Percentiles rank a stretch among this genome's conserved stretches.
Evolutionary conservation across 1,140 invertebrate species (phyloP).

Genomic region (Fopius arisanus): DNA sequence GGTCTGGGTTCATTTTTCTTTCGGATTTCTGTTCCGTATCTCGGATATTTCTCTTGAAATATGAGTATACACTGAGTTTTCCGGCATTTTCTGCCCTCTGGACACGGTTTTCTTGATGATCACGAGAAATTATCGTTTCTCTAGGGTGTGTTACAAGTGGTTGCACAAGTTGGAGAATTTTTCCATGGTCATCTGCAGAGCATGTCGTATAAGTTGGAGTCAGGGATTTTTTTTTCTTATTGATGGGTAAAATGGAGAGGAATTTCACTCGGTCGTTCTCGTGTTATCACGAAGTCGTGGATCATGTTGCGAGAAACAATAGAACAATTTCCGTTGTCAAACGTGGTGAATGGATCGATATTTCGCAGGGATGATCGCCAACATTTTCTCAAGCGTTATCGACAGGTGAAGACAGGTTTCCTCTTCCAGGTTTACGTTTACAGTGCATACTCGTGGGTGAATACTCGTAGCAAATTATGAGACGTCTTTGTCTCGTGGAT

Average conservation of each 20-base stretch:
- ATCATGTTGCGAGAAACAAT: no score
- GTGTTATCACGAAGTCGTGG: not conserved
- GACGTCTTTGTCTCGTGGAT: constrained; percentile 24
- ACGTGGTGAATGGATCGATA: not conserved
- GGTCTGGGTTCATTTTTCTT: constrained; percentile 40
- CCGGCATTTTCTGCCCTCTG: no score
- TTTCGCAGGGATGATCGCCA: not conserved
- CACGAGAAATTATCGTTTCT: no score
- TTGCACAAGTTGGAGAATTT: no score
- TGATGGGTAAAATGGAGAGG: no score
- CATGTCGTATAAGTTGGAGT: no score
- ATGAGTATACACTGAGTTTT: constrained; percentile 1
- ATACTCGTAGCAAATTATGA: constrained; percentile 20
- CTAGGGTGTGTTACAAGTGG: no score
- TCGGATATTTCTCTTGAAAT: not conserved
- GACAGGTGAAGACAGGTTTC: not conserved
- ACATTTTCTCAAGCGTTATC: not conserved
- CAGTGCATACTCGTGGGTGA: not conserved
- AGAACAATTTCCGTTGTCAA: no score
- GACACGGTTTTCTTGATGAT: no score
- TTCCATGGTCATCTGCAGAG: no score
- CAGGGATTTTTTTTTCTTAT: no score
- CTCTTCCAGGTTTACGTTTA: not conserved
- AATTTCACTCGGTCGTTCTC: no score
- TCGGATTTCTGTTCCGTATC: constrained; percentile 23